Evolutionary conservation across 2,113 vertebrate genomes (phyloP).

Genomic region (Hyaena hyaena): DNA sequence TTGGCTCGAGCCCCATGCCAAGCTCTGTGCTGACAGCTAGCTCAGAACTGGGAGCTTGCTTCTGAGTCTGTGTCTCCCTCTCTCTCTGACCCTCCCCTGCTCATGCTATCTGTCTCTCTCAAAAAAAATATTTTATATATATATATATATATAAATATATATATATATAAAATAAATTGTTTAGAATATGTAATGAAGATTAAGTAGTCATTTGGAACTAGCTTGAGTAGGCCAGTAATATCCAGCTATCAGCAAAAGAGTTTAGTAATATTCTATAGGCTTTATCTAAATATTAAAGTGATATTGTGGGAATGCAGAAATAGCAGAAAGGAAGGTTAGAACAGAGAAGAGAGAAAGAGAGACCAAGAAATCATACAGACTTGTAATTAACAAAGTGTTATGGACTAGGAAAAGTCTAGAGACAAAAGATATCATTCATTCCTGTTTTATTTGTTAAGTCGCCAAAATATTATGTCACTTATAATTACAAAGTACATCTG

Average conservation of each 20-base stretch:
- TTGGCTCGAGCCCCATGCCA: no score
- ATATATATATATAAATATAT: no score
- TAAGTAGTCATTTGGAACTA: not conserved
- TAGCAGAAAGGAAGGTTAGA: not conserved
- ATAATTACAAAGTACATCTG: not conserved
- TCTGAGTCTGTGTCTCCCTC: no score
- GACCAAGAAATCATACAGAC: not conserved
- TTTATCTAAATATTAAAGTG: not conserved
- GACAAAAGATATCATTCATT: not conserved
- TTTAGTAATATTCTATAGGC: not conserved
- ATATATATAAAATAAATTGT: not conserved
- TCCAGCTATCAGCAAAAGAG: not conserved
- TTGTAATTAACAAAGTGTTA: not conserved
- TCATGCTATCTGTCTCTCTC: no score
- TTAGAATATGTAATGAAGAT: not conserved
- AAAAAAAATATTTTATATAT: no score
- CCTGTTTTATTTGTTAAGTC: not conserved
- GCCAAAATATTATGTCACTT: not conserved
- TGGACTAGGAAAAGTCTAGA: not conserved
- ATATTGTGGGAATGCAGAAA: not conserved
- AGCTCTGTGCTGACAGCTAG: no score
- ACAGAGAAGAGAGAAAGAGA: not conserved
- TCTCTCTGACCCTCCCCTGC: no score
- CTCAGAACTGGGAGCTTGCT: no score
- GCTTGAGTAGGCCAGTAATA: not conserved